Evolutionary conservation across 2,113 vertebrate species (phyloP).

Genomic region (Rhynchomys soricoides): DNA sequence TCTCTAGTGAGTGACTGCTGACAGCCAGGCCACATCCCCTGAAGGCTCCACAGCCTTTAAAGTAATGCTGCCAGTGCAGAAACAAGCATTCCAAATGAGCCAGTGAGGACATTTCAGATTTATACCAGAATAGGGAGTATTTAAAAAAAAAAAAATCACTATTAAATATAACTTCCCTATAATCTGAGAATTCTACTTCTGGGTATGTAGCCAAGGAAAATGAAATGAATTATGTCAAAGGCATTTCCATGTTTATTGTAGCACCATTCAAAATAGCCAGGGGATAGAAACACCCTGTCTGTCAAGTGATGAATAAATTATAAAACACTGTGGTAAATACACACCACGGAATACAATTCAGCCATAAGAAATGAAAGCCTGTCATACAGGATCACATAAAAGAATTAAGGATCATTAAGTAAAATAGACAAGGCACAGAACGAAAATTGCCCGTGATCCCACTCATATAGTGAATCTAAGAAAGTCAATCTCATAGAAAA

Average conservation of each 20-base stretch:
- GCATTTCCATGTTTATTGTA: neutral
- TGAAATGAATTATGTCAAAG: neutral
- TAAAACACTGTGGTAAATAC: neutral
- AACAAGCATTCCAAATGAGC: neutral
- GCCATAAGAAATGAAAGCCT: neutral
- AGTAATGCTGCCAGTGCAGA: neutral
- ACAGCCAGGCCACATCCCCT: neutral
- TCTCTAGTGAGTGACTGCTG: neutral
- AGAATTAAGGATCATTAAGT: neutral
- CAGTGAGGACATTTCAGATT: neutral
- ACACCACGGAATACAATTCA: neutral
- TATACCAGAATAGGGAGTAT: neutral
- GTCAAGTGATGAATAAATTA: neutral
- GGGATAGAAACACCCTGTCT: neutral
- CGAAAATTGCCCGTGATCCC: neutral
- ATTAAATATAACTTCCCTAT: neutral
- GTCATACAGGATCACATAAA: neutral
- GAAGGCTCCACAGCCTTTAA: neutral
- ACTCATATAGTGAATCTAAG: neutral
- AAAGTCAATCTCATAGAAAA: neutral
- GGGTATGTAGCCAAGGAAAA: neutral
- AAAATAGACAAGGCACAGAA: neutral
- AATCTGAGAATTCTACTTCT: neutral
- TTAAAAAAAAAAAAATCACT: neutral
- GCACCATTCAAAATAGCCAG: neutral